phyloP scores from a whole-genome alignment of 2,113 vertebrate genomes.

The Platysternon megacephalum region DNA sequence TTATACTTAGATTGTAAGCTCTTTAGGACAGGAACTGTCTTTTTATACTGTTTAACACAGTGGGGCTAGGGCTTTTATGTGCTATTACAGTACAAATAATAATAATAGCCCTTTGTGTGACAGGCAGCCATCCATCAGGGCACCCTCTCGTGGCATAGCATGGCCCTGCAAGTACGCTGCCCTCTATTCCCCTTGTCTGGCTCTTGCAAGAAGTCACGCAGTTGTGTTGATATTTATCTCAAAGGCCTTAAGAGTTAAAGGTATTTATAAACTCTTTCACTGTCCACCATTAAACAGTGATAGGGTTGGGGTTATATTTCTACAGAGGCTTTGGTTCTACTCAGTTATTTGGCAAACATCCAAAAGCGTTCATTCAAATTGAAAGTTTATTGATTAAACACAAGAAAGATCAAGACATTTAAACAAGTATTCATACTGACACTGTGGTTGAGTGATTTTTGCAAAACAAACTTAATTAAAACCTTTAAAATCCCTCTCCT shows the following conservation, averaged over 20 bases:
- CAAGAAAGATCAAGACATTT: background rate
- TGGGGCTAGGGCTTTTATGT: background rate
- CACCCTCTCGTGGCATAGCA: background rate
- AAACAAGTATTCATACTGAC: background rate
- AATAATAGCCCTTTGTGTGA: background rate
- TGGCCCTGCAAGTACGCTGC: background rate
- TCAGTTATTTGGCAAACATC: background rate
- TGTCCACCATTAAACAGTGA: background rate
- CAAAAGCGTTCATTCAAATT: background rate
- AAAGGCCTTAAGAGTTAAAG: background rate
- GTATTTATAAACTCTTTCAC: background rate
- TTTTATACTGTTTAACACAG: background rate
- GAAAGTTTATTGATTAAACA: background rate
- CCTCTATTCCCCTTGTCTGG: background rate
- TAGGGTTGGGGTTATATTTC: background rate
- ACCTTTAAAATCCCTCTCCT: background rate
- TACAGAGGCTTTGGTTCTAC: background rate
- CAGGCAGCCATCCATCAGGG: background rate
- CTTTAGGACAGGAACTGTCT: background rate
- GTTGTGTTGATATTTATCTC: background rate
- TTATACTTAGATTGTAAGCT: background rate
- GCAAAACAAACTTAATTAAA: background rate
- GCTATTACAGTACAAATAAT: background rate
- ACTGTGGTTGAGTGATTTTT: background rate
- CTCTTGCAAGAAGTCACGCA: background rate